Conservation (phyloP, 2,888 invertebrate genomes). For the Agonopterix subpropinquella region DNA sequence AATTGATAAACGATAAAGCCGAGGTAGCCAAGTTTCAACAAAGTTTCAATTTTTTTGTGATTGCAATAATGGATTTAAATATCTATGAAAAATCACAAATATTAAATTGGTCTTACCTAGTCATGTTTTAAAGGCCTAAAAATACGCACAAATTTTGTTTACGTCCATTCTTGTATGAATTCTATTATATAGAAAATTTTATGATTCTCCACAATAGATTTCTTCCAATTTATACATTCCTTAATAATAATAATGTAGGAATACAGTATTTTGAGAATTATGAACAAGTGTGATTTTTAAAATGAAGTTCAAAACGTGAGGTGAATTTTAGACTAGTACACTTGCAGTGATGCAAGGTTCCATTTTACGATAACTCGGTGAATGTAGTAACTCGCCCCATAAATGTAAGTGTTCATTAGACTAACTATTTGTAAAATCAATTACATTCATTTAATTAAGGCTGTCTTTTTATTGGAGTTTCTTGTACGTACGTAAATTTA, state of each 20-base stretch:
- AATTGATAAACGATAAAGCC: too few relatives aligned
- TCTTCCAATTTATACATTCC: constrained; percentile 68
- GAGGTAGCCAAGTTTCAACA: too few relatives aligned
- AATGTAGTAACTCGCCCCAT: constrained; percentile 55
- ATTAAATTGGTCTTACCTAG: constrained; percentile 54
- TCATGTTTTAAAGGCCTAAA: constrained; percentile 67
- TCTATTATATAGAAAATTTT: constrained; percentile 12
- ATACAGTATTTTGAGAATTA: constrained; percentile 34
- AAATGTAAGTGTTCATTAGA: constrained; percentile 73
- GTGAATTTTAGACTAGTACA: constrained; percentile 47
- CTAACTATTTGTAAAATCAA: constrained; percentile 47
- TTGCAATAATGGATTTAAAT: too few relatives aligned
- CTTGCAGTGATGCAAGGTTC: constrained; percentile 55
- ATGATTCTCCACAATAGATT: constrained; percentile 12
- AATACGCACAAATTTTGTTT: constrained; percentile 14
- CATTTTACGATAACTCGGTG: constrained; percentile 56
- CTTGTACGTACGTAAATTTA: constrained; percentile 49
- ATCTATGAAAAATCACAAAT: too few relatives aligned
- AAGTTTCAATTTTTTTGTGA: too few relatives aligned
- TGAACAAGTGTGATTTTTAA: constrained; percentile 54
- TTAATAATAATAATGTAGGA: constrained; percentile 39
- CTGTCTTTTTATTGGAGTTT: constrained; percentile 61
- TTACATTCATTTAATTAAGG: constrained; percentile 58
- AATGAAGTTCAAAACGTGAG: constrained; percentile 61
- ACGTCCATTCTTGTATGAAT: constrained; percentile 12